phyloP scores from a whole-genome alignment of 1,140 invertebrate species.

The Scylla paramamosain region DNA sequence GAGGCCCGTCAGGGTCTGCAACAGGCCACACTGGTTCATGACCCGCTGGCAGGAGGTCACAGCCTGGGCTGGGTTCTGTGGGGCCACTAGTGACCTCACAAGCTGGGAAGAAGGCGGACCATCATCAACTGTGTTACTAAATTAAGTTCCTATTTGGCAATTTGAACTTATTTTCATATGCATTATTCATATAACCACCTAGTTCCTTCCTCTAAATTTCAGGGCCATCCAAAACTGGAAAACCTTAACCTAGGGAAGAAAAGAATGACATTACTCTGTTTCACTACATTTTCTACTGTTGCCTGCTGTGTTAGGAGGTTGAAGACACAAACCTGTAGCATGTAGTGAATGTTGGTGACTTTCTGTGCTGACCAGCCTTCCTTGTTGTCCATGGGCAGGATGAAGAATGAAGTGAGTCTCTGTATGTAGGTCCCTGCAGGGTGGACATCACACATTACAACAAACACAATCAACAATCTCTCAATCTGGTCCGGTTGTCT shows the following conservation, averaged over 20 bases:
- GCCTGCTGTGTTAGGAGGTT: no score
- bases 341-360: slow-evolving; percentile 95
- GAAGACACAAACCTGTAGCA: slow-evolving; percentile 86
- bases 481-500: no score
- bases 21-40: slow-evolving; percentile 90
- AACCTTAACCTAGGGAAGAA: no score
- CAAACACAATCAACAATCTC: no score
- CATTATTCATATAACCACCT: no score
- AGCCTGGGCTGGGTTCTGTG: slow-evolving; percentile 90
- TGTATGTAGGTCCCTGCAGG: slow-evolving; percentile 87
- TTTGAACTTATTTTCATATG: no score
- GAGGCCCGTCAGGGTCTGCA: slow-evolving; percentile 88
- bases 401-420: slow-evolving; percentile 92
- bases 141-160: no score
- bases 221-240: no score
- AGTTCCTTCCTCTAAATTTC: no score
- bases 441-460: no score
- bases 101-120: slow-evolving; percentile 32
- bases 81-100: slow-evolving; percentile 94
- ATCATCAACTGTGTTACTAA: neutral
- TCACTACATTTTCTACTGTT: no score
- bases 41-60: slow-evolving; percentile 92
- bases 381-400: slow-evolving; percentile 87
- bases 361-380: slow-evolving; percentile 95
- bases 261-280: no score